Evolutionary conservation across 2,888 invertebrate species (phyloP), one percentile per base, ranked within the genome.

Genomic region (Drosophila anomalata): DNA sequence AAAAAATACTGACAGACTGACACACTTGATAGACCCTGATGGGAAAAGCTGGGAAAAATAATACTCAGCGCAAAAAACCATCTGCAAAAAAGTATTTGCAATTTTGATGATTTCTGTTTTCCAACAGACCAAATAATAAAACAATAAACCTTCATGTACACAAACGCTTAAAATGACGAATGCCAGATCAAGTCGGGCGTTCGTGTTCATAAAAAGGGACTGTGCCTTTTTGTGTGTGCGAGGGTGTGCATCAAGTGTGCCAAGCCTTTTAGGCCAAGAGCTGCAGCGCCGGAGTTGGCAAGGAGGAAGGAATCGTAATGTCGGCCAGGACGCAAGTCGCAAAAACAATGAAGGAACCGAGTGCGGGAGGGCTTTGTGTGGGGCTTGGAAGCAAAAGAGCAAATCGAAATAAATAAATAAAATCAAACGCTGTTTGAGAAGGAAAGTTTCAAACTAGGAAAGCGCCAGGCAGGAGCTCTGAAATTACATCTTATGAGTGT

Each of bases 401-500:
- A 82, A 82, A 83, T 83, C 82, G 82, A 83, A 85, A 82, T 81
- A 85, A 85, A 85, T 83, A 83, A 83, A 85, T 83, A 83, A 83
- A 83, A 83, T 85, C 86, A 82, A 82, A 83, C 82, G 82, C 75
- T 72, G 71, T 78, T 74, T 76, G 79, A 76, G 72, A 75, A 81
- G 75, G 66, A 86, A 86, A 79, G 66, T 84, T 84, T 75, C 31
- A 20, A 50, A 51, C 52, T 73, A 75, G 79, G 74, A 76, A 79
- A 78, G 66, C 71, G 65, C 61, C 56, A 41, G 50, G 48, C 56
- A 20, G 62, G 58, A 69, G 67, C 73, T 63, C 60, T 69, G 68
- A 78, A 86, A 88, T 83, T 85, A 87, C 85, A 85, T 85, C 85
- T 87, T 89, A 88, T 79, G 88, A 78, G 79, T 76, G 77, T 76